Evolutionary conservation across 2,113 vertebrate species (phyloP), one percentile per base, ranked within the genome.

Genomic region (Todiramphus chloris): DNA sequence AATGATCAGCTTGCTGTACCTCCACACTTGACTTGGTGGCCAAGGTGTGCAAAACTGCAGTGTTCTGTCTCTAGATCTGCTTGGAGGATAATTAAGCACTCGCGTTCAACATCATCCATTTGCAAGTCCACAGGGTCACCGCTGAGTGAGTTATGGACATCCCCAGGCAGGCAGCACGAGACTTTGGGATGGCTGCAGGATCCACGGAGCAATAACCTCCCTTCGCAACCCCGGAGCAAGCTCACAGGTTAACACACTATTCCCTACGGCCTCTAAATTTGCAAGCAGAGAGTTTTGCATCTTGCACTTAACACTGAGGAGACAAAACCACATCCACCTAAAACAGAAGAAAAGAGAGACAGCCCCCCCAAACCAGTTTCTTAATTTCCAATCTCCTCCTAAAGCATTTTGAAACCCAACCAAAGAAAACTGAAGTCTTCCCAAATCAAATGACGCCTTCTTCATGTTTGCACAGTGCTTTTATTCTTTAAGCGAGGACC

Each of bases 101-200:
- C 59, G 19, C 1, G 0, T 3, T 23, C 28, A 53, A 67, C 4
- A 0, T 19, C 51, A 50, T 30, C 25, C 12, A 55, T 73, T 46
- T 53, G 58, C 14, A 58, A 90, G 37, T 20, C 43, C 39, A 8
- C 0, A 7, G n/a, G 56, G 35, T 81, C 56, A 46, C 16, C 0
- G 3, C 48, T 19, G 18, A 58, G 62, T 1, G 0, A 74, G 28
- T 0, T 10, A 44, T 1, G 0, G 81, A 39, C 10, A 14, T 31
- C 7, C 16, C 35, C 0, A 1, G 56, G 48, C 30, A 48, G 72
- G 30, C 1, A 1, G 46, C 56, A 56, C 0, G 0, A 50, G 27
- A 44, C 31, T 30, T 16, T 53, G 39, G 37, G 62, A 31, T 20
- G 37, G 63, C 30, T 53, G 43, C 43, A 64, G 10, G 11, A 16